Conservation (phyloP, 2,797 vertebrate genomes). For the Peromyscus attwateri region DNA sequence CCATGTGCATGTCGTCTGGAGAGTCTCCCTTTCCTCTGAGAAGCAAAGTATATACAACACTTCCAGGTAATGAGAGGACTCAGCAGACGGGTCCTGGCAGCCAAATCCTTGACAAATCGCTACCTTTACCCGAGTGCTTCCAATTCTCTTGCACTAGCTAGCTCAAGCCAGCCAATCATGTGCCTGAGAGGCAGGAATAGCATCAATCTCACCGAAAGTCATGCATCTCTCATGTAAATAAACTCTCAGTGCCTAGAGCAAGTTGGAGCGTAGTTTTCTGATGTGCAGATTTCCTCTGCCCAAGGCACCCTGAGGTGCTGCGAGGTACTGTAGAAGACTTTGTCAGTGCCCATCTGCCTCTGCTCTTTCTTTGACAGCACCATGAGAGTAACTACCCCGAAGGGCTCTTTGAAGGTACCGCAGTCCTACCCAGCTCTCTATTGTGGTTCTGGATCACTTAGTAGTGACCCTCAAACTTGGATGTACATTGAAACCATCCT, state of each 20-base stretch:
- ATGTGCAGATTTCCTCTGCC: background rate
- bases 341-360: background rate
- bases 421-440: fast-evolving
- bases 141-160: background rate
- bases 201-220: background rate
- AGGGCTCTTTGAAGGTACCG: fast-evolving
- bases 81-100: background rate
- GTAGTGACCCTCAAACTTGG: fast-evolving
- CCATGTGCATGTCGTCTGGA: too few relatives aligned
- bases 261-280: background rate
- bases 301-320: background rate
- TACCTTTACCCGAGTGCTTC: background rate
- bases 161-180: background rate
- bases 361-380: background rate
- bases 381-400: background rate
- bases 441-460: fast-evolving
- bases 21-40: background rate
- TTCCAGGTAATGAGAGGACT: background rate
- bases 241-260: background rate
- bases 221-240: background rate
- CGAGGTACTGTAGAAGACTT: background rate
- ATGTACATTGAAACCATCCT: fast-evolving
- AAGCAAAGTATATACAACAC: background rate
- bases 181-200: background rate
- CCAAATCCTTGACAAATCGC: background rate